These are phyloP conservation scores for Papilio dardanus DNA, from an alignment of 1,140 invertebrate species.

Conservation along the genomic window DNA sequence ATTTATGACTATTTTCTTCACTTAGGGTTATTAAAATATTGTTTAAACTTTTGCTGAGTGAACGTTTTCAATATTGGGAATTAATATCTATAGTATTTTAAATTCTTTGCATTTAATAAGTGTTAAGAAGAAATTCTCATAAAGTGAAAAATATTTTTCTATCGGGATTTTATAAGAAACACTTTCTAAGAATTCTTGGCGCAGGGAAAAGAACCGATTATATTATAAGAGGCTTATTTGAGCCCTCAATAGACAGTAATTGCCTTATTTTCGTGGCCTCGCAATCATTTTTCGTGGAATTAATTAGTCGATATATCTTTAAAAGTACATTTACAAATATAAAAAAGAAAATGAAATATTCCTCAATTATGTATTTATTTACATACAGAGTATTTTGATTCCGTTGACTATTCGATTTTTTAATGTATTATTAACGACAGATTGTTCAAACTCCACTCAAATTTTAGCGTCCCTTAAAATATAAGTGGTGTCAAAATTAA, in stretches of 20 bases:
- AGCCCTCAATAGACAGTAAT: neutral
- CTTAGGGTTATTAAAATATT: too few relatives aligned
- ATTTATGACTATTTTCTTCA: too few relatives aligned
- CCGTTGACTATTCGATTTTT: too few relatives aligned
- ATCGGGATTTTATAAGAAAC: neutral
- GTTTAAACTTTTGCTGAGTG: too few relatives aligned
- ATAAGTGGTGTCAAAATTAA: too few relatives aligned
- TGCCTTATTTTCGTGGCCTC: neutral
- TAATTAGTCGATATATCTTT: neutral
- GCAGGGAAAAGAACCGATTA: neutral
- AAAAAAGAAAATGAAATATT: too few relatives aligned
- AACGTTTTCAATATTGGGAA: too few relatives aligned
- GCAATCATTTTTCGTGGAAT: neutral
- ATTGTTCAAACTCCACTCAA: too few relatives aligned
- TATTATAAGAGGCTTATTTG: neutral
- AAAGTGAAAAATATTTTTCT: neutral
- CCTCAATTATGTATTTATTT: neutral
- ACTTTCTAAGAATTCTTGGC: neutral
- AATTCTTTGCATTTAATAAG: neutral
- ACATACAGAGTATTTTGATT: neutral
- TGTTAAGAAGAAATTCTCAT: neutral
- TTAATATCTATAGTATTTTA: too few relatives aligned
- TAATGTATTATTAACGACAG: too few relatives aligned
- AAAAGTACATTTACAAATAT: too few relatives aligned
- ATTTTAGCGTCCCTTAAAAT: too few relatives aligned